phyloP scores from a whole-genome alignment of 2,797 vertebrate genomes.

The Sebastes trivittatus region DNA sequence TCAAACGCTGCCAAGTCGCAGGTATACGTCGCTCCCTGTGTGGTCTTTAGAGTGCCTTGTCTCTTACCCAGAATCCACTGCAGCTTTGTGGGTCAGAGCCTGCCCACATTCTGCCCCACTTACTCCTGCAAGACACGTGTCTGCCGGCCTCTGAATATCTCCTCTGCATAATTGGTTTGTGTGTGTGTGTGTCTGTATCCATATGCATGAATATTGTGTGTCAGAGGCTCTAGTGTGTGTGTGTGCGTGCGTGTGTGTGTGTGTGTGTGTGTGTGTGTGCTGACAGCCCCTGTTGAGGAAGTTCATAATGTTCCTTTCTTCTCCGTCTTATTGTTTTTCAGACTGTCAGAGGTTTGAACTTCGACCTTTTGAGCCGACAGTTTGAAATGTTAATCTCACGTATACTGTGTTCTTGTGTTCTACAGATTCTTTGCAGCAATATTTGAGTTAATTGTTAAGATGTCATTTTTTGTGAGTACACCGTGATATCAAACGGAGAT shows the following conservation, averaged over 20 bases:
- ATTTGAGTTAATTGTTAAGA: neutral
- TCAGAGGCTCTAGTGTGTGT: neutral
- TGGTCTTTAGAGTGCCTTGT: neutral
- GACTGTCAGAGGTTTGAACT: neutral
- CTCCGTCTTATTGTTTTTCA: neutral
- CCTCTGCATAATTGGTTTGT: slow-evolving; percentile 24
- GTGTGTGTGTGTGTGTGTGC: neutral
- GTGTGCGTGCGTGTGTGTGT: neutral
- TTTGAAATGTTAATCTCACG: neutral
- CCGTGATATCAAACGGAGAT: neutral
- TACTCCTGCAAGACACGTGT: slow-evolving; percentile 28
- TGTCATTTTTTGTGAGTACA: neutral
- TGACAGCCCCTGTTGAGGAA: neutral
- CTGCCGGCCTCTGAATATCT: slow-evolving; percentile 10
- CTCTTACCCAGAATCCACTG: slow-evolving; percentile 48
- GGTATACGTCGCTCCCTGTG: neutral
- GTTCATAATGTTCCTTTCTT: neutral
- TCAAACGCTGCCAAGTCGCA: neutral
- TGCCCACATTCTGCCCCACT: slow-evolving; percentile 31
- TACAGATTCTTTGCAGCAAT: neutral
- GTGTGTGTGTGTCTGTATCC: neutral
- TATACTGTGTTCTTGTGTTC: neutral
- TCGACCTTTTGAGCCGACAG: neutral
- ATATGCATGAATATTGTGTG: neutral
- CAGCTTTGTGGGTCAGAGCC: slow-evolving; percentile 43